These are phyloP conservation scores for Willisornis vidua DNA, from an alignment of 2,113 vertebrate species.

Conservation along the genomic window DNA sequence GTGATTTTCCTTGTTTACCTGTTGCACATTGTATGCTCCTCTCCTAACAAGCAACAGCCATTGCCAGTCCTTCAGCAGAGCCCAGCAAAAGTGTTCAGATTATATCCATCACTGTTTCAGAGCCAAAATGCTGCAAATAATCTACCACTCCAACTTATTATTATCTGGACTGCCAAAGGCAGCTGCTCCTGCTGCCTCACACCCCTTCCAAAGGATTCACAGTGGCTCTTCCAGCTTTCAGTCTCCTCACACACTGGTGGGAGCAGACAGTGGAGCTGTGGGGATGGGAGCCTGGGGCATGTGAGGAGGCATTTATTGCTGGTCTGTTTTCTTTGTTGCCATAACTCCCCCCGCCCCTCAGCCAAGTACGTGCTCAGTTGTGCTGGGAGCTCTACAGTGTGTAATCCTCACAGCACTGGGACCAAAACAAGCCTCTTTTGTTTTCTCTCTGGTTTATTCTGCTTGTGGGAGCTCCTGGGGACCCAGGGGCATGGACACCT, in stretches of 20 bases:
- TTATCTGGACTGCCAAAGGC: slow-evolving; percentile 12
- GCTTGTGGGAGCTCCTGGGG: background rate
- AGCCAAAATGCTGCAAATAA: slow-evolving; percentile 48
- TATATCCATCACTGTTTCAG: background rate
- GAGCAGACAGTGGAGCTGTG: background rate
- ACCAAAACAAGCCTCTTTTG: background rate
- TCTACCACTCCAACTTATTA: background rate
- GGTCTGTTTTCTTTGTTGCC: background rate
- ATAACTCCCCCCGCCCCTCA: background rate
- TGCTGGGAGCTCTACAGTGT: background rate
- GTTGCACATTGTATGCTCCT: slow-evolving; percentile 3
- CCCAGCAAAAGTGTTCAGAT: background rate
- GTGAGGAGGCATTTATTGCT: background rate
- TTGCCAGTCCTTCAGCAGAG: slow-evolving; percentile 34
- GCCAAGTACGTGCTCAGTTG: background rate
- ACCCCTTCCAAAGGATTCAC: background rate
- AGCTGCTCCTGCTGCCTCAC: slow-evolving; percentile 1
- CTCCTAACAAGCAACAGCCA: slow-evolving; percentile 11
- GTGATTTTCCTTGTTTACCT: slow-evolving; percentile 38
- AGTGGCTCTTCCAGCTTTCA: background rate
- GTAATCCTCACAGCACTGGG: background rate
- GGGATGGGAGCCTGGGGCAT: background rate
- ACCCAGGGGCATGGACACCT: background rate
- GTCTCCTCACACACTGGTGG: background rate
- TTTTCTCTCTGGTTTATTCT: background rate